phyloP scores from a whole-genome alignment of 2,113 vertebrate genomes.

The Phasianus colchicus region DNA sequence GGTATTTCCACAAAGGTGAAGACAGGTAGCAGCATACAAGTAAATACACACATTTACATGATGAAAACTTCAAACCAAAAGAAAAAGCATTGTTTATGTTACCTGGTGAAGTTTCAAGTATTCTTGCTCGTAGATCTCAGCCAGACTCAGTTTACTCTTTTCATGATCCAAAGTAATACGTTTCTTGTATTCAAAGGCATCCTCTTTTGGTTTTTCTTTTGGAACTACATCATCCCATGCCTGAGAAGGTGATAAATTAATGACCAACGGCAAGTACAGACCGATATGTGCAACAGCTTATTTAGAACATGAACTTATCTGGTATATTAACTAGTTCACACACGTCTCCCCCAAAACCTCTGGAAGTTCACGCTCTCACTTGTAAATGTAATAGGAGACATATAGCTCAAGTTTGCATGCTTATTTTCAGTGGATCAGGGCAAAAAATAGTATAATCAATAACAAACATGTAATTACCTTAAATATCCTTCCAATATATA shows the following conservation, averaged over 20 bases:
- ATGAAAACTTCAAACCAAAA: not conserved
- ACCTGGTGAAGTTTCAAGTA: slow-evolving; percentile 94
- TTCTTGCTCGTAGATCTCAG: slow-evolving; percentile 96
- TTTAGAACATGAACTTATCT: not conserved
- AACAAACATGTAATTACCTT: not conserved
- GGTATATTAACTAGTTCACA: not conserved
- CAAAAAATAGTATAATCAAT: not conserved
- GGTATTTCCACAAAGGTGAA: not conserved
- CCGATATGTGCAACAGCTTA: not conserved
- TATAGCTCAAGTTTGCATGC: fast-evolving
- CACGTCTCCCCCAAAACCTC: not conserved
- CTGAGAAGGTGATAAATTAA: slow-evolving; percentile 66
- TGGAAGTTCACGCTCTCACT: not conserved
- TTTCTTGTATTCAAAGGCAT: slow-evolving; percentile 94
- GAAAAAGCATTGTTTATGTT: not conserved
- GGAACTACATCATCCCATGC: slow-evolving; percentile 95
- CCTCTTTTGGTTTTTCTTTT: slow-evolving; percentile 95
- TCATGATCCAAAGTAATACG: slow-evolving; percentile 93
- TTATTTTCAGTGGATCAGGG: not conserved
- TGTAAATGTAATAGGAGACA: not conserved
- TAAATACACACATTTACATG: fast-evolving
- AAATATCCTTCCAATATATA: not conserved
- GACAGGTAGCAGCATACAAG: not conserved
- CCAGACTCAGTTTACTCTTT: slow-evolving; percentile 95
- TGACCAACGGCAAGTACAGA: not conserved